A percentile compares a stretch with the other conserved stretches of the same genome.
Evolutionary conservation across 2,888 invertebrate species (phyloP).

Genomic region (Drosophila multiciliata): DNA sequence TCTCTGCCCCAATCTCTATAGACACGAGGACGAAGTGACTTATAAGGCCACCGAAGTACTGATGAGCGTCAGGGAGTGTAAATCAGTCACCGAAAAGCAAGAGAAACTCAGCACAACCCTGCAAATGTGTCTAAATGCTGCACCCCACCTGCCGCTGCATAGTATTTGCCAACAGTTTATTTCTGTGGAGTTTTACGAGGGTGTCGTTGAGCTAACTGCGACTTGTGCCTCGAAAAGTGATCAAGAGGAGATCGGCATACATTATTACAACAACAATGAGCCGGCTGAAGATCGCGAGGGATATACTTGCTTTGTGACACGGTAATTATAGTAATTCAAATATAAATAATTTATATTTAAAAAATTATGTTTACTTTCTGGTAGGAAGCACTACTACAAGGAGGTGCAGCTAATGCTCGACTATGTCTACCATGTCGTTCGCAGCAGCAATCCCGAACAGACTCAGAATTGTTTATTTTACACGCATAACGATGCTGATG

Average conservation of each 20-base stretch:
- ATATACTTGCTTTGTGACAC: slow-evolving; percentile 89
- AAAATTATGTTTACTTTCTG: slow-evolving; percentile 39
- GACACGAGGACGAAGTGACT: slow-evolving; percentile 97
- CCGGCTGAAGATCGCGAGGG: slow-evolving; percentile 94
- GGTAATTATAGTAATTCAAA: slow-evolving; percentile 78
- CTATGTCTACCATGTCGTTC: slow-evolving; percentile 83
- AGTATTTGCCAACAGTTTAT: slow-evolving; percentile 94
- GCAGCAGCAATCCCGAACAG: slow-evolving; percentile 75
- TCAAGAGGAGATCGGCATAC: slow-evolving; percentile 93
- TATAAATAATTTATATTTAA: not conserved
- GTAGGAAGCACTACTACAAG: slow-evolving; percentile 94
- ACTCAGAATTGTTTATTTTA: slow-evolving; percentile 61
- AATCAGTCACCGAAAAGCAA: slow-evolving; percentile 91
- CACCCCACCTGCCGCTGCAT: slow-evolving; percentile 93
- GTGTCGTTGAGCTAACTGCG: slow-evolving; percentile 94
- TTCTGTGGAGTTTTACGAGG: slow-evolving; percentile 92
- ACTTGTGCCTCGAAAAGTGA: slow-evolving; percentile 95
- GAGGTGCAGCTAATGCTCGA: slow-evolving; percentile 93
- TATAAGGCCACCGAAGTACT: slow-evolving; percentile 97
- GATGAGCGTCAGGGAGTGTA: slow-evolving; percentile 91
- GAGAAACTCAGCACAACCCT: slow-evolving; percentile 91
- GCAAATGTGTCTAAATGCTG: slow-evolving; percentile 94
- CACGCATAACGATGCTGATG: slow-evolving; percentile 1
- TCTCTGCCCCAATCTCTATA: slow-evolving; percentile 96
- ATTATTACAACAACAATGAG: slow-evolving; percentile 94